phyloP scores from a whole-genome alignment of 2,888 invertebrate species.

The Eupithecia vulgata region DNA sequence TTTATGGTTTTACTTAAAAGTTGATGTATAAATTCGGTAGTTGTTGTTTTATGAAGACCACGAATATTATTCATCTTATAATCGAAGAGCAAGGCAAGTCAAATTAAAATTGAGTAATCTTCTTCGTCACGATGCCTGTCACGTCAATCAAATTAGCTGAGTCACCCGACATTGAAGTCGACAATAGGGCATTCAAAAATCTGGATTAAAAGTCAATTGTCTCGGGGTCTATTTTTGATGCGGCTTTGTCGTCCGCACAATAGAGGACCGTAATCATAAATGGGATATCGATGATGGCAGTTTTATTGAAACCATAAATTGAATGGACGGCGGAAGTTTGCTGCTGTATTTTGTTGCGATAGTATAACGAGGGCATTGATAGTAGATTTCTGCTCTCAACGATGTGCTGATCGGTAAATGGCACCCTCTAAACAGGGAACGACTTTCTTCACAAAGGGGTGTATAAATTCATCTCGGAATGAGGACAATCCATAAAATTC shows the following conservation, averaged over 20 bases:
- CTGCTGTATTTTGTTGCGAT: neutral
- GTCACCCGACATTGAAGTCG: slow-evolving; percentile 32
- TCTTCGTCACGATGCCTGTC: slow-evolving; percentile 20
- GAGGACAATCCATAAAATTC: neutral
- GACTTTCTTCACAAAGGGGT: neutral
- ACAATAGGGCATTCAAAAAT: slow-evolving; percentile 29
- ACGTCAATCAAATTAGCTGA: slow-evolving; percentile 36
- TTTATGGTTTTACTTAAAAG: slow-evolving; percentile 22
- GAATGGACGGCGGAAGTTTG: slow-evolving; percentile 10
- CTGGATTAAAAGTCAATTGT: slow-evolving; percentile 34
- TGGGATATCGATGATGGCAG: slow-evolving; percentile 39
- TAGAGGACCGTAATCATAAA: slow-evolving; percentile 40
- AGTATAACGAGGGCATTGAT: neutral
- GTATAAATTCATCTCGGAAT: neutral
- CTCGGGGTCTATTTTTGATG: slow-evolving; percentile 32
- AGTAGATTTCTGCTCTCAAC: neutral
- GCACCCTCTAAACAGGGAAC: neutral
- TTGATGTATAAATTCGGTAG: neutral
- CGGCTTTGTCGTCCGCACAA: slow-evolving; percentile 37
- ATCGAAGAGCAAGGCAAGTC: slow-evolving; percentile 4
- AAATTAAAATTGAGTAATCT: slow-evolving; percentile 1
- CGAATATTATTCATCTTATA: neutral
- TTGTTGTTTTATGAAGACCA: neutral
- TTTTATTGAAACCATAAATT: slow-evolving; percentile 35
- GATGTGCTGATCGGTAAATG: neutral